These are phyloP conservation scores for Tapera naevia DNA, from an alignment of 2,797 vertebrate species.

Conservation along the genomic window DNA sequence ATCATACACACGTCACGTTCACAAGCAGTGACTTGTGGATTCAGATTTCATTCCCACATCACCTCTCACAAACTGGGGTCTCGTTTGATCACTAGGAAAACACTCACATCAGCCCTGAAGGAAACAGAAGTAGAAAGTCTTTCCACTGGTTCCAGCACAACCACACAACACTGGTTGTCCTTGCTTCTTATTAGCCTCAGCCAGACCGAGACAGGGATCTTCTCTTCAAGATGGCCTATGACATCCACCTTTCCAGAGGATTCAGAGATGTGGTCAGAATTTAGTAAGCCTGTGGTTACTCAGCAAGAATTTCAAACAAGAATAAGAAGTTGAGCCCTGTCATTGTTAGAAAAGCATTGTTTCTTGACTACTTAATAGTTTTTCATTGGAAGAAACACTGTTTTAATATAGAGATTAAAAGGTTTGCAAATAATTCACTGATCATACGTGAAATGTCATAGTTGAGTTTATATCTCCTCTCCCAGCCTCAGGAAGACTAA, in stretches of 20 bases:
- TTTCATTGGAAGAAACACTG: not conserved
- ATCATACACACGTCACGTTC: not conserved
- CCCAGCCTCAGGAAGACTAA: not conserved
- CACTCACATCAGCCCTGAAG: constrained; percentile 83
- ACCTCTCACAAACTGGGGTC: not conserved
- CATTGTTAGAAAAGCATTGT: not conserved
- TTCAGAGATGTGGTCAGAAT: not conserved
- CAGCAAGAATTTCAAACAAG: not conserved
- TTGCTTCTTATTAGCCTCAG: constrained; percentile 71
- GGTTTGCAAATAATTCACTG: not conserved
- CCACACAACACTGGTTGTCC: constrained; percentile 66
- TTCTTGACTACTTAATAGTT: not conserved
- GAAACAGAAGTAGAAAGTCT: constrained; percentile 82
- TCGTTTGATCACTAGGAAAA: not conserved
- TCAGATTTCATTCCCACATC: not conserved
- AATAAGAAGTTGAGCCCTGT: not conserved
- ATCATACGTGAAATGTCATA: not conserved
- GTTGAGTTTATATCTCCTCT: not conserved
- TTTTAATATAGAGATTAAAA: not conserved
- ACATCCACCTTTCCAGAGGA: constrained; percentile 80
- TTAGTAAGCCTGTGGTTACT: not conserved
- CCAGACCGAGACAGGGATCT: constrained; percentile 86
- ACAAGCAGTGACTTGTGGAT: not conserved
- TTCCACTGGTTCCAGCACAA: constrained; percentile 88
- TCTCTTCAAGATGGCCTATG: constrained; percentile 72